Evolutionary conservation across 2,113 vertebrate genomes (phyloP), one percentile per base, ranked within the genome.

Genomic region (Strigops habroptila): DNA sequence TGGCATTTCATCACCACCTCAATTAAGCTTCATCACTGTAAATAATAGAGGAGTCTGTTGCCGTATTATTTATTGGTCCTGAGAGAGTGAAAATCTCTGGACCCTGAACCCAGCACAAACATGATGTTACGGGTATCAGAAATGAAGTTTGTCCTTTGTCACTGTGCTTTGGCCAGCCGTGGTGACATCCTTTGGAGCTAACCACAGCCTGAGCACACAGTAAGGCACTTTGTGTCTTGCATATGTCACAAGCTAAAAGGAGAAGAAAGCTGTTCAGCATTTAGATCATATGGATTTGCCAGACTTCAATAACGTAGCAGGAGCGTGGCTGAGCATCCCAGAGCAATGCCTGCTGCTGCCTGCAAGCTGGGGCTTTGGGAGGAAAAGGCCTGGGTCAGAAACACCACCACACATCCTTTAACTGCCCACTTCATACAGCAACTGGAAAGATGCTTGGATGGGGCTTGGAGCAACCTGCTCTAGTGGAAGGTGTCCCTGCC

Each of bases 181-280:
- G 0, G 82, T 3, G 35, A 16, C 5, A 4, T 30, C 57, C 75
- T 31, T 10, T 8, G 13, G 28, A n/a, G 76, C 37, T 10, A 27
- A 25, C 33, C 19, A 8, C 31, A 22, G 57, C 3, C 1, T 1
- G 3, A 46, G 46, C 0, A 25, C 44, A 3, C 57, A 7, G 52
- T 4, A 8, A 37, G 55, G 24, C 70, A 25, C 44, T 11, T 8
- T 6, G 49, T 4, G 4, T 8, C 64, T 31, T 10, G 18, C n/a
- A 1, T 1, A 1, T 21, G 44, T 18, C 91, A 51, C 53, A 19
- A 10, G 52, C 43, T 5, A 21, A 24, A 28, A 43, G 60, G 21
- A 76, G 63, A 7, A 63, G 62, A 51, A 53, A 48, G 10, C 25
- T 5, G 8, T 16, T 15, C 27, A 9, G 44, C 51, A 14, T 18